Evolutionary conservation across 2,888 invertebrate genomes (phyloP).

Genomic region (Macaria notata): DNA sequence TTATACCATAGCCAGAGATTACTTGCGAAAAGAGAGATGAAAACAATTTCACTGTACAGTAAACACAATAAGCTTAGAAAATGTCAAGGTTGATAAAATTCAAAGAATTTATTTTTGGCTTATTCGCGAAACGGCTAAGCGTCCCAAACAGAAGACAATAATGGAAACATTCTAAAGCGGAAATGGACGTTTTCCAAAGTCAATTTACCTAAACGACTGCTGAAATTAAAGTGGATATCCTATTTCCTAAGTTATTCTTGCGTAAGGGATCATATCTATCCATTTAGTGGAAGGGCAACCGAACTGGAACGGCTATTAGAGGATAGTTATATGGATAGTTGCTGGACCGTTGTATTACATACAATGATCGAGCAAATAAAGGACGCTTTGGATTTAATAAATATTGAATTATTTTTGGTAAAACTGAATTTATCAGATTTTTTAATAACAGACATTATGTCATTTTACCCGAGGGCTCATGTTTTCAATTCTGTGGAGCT

Average conservation of each 20-base stretch:
- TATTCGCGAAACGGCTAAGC: conserved; percentile 4
- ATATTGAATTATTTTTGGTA: too few relatives aligned
- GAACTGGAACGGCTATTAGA: conserved; percentile 25
- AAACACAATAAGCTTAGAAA: neutral
- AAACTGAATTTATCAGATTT: too few relatives aligned
- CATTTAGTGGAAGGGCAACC: conserved; percentile 27
- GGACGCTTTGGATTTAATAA: too few relatives aligned
- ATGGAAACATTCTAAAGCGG: conserved; percentile 17
- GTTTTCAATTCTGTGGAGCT: too few relatives aligned
- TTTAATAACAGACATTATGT: too few relatives aligned
- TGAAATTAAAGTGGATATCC: conserved; percentile 30
- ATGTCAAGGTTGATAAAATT: conserved; percentile 7
- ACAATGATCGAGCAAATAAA: neutral
- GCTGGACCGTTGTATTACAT: conserved; percentile 1
- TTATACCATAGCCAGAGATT: neutral
- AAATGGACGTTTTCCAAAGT: conserved; percentile 21
- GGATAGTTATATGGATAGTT: conserved; percentile 18
- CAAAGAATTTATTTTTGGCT: conserved; percentile 9
- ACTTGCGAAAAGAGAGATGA: neutral
- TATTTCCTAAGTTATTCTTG: conserved; percentile 36
- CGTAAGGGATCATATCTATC: conserved; percentile 40
- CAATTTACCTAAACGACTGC: conserved; percentile 28
- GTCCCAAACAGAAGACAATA: conserved; percentile 9
- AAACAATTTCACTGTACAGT: neutral
- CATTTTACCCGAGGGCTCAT: too few relatives aligned